These are phyloP conservation scores for Aleiodes sp. DNA, from an alignment of 1,140 invertebrate species.

Conservation along the genomic window DNA sequence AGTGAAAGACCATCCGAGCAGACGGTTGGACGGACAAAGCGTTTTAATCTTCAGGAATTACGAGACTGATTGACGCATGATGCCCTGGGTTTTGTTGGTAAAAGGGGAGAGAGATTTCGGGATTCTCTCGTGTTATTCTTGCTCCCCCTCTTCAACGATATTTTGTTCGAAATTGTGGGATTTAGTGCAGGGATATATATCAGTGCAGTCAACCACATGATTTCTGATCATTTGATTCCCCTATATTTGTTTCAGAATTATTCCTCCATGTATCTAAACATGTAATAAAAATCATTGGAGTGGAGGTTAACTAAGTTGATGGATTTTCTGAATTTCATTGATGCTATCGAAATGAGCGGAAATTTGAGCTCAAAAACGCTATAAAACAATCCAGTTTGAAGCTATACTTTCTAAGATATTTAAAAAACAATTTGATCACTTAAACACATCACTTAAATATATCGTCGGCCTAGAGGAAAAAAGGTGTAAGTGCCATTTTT, in stretches of 20 bases:
- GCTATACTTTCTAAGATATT: too few relatives aligned
- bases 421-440: too few relatives aligned
- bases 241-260: not conserved
- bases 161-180: constrained; percentile 30
- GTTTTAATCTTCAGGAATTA: constrained; percentile 55
- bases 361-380: too few relatives aligned
- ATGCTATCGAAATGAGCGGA: too few relatives aligned
- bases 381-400: too few relatives aligned
- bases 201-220: constrained; percentile 23
- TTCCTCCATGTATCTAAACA: too few relatives aligned
- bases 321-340: too few relatives aligned
- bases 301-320: too few relatives aligned
- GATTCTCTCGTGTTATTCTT: constrained; percentile 18
- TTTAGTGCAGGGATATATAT: constrained; percentile 24
- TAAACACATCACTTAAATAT: too few relatives aligned
- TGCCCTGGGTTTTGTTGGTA: constrained; percentile 11
- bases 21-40: constrained; percentile 18
- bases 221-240: constrained; percentile 27
- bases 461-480: too few relatives aligned
- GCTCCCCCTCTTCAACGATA: not conserved
- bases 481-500: too few relatives aligned
- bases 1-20: not conserved
- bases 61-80: constrained; percentile 52
- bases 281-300: too few relatives aligned
- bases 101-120: constrained; percentile 4